A percentile compares a stretch with the other conserved stretches of the same genome.
Evolutionary conservation across 2,888 invertebrate genomes (phyloP).

Genomic region (Liodrosophila aerea): DNA sequence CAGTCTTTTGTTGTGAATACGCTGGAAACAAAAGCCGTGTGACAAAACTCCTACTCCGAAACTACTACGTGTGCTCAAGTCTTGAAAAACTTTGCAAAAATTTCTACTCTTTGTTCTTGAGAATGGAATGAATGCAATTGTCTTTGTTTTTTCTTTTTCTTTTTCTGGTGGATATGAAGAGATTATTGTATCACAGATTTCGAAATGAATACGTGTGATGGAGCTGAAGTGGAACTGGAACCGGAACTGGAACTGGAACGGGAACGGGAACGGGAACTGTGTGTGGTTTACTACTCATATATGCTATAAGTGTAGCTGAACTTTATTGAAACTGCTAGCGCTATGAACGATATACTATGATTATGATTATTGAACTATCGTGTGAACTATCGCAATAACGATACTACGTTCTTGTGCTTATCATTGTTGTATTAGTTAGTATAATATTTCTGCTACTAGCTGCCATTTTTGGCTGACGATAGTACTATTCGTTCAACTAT

Average conservation of each 20-base stretch:
- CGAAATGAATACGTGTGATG: conserved; percentile 54
- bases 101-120: conserved; percentile 10
- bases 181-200: conserved; percentile 70
- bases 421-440: no score
- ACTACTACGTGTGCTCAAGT: conserved; percentile 36
- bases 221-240: not conserved
- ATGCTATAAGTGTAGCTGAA: no score
- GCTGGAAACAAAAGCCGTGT: conserved; percentile 30
- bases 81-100: conserved; percentile 28
- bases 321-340: no score
- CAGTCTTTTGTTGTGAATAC: conserved; percentile 42
- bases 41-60: not conserved
- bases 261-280: not conserved
- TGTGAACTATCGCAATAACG: no score
- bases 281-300: no score
- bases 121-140: conserved; percentile 15
- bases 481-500: no score
- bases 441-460: no score
- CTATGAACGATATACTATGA: not conserved
- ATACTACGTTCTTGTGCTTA: no score
- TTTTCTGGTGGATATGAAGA: conserved; percentile 52
- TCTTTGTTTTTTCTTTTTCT: not conserved
- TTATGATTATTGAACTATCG: no score
- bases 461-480: no score
- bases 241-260: not conserved